Evolutionary conservation across 1,140 invertebrate genomes (phyloP), one percentile per base, ranked within the genome.

Genomic region (Trypoxylus dichotomus): DNA sequence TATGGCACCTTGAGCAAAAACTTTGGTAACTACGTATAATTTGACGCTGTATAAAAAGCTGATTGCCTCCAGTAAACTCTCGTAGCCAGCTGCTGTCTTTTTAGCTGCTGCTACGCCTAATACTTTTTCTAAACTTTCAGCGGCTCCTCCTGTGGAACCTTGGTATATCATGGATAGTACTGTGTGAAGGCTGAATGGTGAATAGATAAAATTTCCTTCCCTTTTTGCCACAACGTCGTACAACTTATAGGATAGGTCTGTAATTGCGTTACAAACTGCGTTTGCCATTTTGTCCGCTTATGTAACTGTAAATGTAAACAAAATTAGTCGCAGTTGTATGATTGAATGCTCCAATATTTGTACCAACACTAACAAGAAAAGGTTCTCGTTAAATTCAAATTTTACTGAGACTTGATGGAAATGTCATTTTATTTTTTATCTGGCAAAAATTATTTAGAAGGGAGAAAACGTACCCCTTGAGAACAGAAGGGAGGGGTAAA

Each of bases 21-120:
- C 83, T 75, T 90, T 89, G 81, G 94, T 94, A 6, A 90, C 90
- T 77, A 91, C 86, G 68, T 87, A 86, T 5, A 94, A 83, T 25
- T 89, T 88, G 15, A 90, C 83, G 78, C 85, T 85, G 76, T 83
- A 76, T 29, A 86, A 79, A 83, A 86, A 83, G 77, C 86, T 87
- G 29, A 87, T 79, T 29, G 85, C 80, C 29, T 82, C 77, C 42
- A 88, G 83, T 15, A 85, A 81, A 77, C 82, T 84, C 76, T 86
- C 81, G 78, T 91, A 85, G 21, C 79, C 86, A 25, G 81, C 74
- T 11, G 82, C 82, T 11, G 82, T 79, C 10, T 68, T 68, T 74
- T 79, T 77, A 79, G 58, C 24, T 1, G 21, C 60, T 6, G 21
- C 27, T 29, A 85, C 24, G 47, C 78, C 43, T 6, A 85, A 76